Evolutionary conservation across 2,888 invertebrate species (phyloP).

Genomic region (Drosophila mulleri): DNA sequence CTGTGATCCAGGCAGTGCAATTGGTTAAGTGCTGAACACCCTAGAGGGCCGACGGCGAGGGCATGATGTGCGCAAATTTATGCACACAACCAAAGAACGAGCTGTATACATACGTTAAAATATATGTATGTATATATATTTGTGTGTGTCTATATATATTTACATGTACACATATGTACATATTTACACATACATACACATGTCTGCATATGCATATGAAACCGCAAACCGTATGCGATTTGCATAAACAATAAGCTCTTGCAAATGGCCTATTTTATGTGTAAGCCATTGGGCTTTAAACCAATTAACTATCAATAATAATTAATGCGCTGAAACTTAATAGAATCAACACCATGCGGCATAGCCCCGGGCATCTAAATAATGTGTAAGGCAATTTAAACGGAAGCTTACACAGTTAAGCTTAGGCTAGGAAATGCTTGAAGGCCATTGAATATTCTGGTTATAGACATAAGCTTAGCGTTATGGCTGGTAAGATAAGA

Average conservation of each 20-base stretch:
- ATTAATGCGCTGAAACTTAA: not conserved
- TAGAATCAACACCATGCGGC: not conserved
- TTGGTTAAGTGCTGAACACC: conserved; percentile 55
- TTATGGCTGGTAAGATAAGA: not conserved
- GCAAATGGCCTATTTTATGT: conserved; percentile 7
- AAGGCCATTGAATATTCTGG: not conserved
- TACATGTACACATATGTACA: not conserved
- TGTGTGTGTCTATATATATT: too few relatives aligned
- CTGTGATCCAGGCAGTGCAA: conserved; percentile 40
- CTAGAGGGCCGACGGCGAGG: conserved; percentile 6
- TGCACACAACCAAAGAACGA: conserved; percentile 15
- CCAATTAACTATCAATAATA: conserved; percentile 26
- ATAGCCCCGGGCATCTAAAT: too few relatives aligned
- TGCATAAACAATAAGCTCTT: conserved; percentile 8
- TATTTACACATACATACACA: not conserved
- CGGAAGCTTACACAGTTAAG: not conserved
- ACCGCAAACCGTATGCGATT: conserved; percentile 28
- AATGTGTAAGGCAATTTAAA: not conserved
- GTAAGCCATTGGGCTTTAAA: conserved; percentile 3
- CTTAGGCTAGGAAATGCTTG: not conserved
- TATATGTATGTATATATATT: not conserved
- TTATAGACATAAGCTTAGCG: not conserved
- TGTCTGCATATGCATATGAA: conserved; percentile 1
- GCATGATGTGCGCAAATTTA: conserved; percentile 25
- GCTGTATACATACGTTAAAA: not conserved